phyloP scores from a whole-genome alignment of 2,113 vertebrate genomes.

The Pygathrix nemaeus region DNA sequence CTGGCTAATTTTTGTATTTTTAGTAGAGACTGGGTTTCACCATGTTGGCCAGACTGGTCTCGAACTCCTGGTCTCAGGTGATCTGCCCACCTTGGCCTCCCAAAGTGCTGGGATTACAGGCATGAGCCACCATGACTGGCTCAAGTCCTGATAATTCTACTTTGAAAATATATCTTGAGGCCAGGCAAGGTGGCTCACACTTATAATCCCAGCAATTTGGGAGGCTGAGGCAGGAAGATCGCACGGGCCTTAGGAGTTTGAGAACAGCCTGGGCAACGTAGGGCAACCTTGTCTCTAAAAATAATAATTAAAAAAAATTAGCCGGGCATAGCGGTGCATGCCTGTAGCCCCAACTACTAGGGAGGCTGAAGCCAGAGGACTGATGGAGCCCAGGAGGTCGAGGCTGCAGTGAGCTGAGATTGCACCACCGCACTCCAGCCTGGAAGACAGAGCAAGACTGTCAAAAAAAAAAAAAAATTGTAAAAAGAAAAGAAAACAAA shows the following conservation, averaged over 20 bases:
- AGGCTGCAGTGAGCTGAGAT: background rate
- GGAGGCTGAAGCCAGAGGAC: background rate
- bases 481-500: background rate
- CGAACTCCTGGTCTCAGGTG: too few relatives aligned
- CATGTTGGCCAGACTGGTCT: too few relatives aligned
- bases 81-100: background rate
- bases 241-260: background rate
- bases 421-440: background rate
- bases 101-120: background rate
- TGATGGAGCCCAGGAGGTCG: background rate
- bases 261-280: background rate
- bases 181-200: background rate
- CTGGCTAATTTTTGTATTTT: too few relatives aligned
- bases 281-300: background rate
- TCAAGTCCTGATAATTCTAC: background rate
- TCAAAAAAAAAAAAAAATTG: background rate
- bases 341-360: background rate
- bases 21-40: too few relatives aligned
- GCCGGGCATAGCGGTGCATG: background rate
- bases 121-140: background rate
- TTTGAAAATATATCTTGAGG: background rate
- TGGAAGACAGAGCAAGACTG: background rate
- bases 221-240: too few relatives aligned
- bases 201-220: background rate
- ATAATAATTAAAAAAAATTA: background rate